Percentiles rank a stretch among this genome's conserved stretches.
Evolutionary conservation across 2,888 invertebrate genomes (phyloP).

Genomic region (Palloptera scutellata): DNA sequence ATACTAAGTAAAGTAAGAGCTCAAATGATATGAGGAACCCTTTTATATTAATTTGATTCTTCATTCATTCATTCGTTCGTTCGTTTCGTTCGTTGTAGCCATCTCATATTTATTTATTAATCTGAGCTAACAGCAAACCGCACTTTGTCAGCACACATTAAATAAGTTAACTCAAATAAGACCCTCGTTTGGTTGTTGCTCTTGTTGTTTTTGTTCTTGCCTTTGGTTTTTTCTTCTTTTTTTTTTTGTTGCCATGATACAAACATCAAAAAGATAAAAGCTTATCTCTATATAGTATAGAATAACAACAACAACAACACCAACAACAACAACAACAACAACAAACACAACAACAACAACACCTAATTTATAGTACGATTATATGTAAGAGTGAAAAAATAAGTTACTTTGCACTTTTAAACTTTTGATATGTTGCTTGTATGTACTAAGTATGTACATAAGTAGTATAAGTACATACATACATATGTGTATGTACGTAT

Average conservation of each 20-base stretch:
- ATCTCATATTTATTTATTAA: not conserved
- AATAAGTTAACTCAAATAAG: conserved; percentile 9
- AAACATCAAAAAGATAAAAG: conserved; percentile 17
- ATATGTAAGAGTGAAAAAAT: no score
- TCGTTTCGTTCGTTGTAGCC: not conserved
- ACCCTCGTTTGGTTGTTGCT: no score
- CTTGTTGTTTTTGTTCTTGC: no score
- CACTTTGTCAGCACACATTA: conserved; percentile 23
- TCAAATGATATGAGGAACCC: conserved; percentile 11
- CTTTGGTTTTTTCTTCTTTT: not conserved
- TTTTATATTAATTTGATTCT: conserved; percentile 14
- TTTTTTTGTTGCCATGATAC: conserved; percentile 4
- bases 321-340: not conserved
- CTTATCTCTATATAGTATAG: not conserved
- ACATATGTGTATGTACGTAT: not conserved
- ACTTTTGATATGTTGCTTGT: no score
- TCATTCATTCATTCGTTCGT: not conserved
- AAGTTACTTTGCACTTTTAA: no score
- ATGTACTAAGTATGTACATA: no score
- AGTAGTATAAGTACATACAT: not conserved
- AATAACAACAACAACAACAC: not conserved
- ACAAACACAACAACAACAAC: not conserved
- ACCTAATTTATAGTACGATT: no score
- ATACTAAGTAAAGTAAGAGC: not conserved
- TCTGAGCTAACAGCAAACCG: conserved; percentile 5